Evolutionary conservation across 2,113 vertebrate genomes (phyloP), one percentile per base, ranked within the genome.

Genomic region (Catharus bicknelli): DNA sequence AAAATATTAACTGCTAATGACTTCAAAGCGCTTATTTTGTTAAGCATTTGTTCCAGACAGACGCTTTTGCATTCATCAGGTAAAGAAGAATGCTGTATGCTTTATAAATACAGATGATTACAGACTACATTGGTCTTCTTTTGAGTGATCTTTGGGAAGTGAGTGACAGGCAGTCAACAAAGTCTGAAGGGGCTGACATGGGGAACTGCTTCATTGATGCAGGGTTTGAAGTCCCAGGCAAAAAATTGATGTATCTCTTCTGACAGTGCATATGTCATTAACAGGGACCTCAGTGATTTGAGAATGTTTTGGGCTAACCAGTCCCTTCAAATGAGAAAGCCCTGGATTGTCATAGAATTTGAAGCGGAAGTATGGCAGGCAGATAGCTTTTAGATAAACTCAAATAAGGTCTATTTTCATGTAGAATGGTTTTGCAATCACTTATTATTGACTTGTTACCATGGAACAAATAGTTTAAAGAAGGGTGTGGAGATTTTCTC

Each of bases 181-280:
- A 85, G 67, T 85, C 54, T 83, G 51, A 88, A 91, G 85, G 88
- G 47, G 5, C 25, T 95, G 93, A 83, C 38, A 8, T 22, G 63
- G 34, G 26, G 11, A 86, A 30, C 67, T 67, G 45, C 63, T 91
- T 85, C 47, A 43, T 7, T 92, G 89, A 77, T 63, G 42, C 25
- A 40, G 40, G 20, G 19, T 87, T 91, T 91, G 11, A 89, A 84
- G 67, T 86, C 40, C 21, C 59, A 73, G 84, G 84, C 89, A 92
- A 77, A 91, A 95, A 95, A 29, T 38, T 73, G 77, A 86, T 64
- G 2, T 42, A 85, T 95, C 20, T 91, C 59, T 93, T 91, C 53
- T 92, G 94, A 83, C 82, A 94, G 47, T 75, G 58, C 74, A 36
- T 90, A 79, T 93, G 84, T 80, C 43, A 50, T 83, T 85, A 86